Evolutionary conservation across 2,888 invertebrate genomes (phyloP).

Genomic region (Drosophila demipolita): DNA sequence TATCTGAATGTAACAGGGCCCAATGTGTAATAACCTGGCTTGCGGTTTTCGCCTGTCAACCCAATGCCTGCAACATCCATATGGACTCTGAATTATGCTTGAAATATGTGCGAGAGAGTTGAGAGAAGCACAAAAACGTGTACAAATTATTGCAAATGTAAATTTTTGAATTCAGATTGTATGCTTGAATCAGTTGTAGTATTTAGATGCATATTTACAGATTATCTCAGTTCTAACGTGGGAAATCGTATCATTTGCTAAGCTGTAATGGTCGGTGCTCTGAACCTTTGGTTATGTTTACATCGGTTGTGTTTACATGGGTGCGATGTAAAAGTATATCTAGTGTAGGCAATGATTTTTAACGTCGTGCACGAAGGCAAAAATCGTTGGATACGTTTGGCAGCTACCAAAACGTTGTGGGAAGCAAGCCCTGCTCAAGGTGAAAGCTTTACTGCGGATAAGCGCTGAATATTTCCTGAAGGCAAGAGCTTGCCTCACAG

Average conservation of each 20-base stretch:
- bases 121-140: neutral
- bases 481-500: too few species aligned
- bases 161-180: conserved; percentile 8
- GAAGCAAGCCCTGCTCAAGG: too few species aligned
- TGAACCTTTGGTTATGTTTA: too few species aligned
- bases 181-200: conserved; percentile 2
- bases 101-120: conserved; percentile 2
- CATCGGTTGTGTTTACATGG: too few species aligned
- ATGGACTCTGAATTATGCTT: conserved; percentile 13
- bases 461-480: conserved; percentile 1
- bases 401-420: too few species aligned
- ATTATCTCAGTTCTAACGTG: neutral
- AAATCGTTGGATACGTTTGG: too few species aligned
- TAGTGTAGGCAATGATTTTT: too few species aligned
- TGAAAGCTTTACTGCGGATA: neutral
- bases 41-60: conserved; percentile 27
- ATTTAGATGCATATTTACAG: conserved; percentile 3
- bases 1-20: conserved; percentile 67
- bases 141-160: conserved; percentile 5
- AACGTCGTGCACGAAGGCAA: too few species aligned
- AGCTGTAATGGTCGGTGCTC: too few species aligned
- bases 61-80: neutral
- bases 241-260: conserved; percentile 1
- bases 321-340: too few species aligned
- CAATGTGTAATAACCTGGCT: conserved; percentile 70